Evolutionary conservation across 1,140 invertebrate species (phyloP).

Genomic region (Pseudomyrmex pallidus): DNA sequence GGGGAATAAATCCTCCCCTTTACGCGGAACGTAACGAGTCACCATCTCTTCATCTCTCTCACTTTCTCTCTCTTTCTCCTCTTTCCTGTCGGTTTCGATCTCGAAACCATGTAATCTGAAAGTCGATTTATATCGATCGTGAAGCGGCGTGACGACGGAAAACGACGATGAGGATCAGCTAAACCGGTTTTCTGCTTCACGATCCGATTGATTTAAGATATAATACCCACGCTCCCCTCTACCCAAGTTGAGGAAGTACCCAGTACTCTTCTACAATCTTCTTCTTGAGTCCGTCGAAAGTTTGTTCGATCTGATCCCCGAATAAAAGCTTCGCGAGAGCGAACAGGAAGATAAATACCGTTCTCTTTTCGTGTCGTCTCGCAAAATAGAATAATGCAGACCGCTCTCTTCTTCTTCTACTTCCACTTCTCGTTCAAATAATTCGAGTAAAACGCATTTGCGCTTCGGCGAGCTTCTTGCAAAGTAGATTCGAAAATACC

Average conservation of each 20-base stretch:
- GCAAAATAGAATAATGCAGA: slow-evolving; percentile 53
- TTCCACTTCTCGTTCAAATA: slow-evolving; percentile 39
- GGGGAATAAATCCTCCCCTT: slow-evolving; percentile 22
- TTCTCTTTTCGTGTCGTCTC: slow-evolving; percentile 57
- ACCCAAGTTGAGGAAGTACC: not conserved
- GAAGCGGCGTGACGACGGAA: slow-evolving; percentile 2
- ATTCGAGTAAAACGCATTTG: slow-evolving; percentile 48
- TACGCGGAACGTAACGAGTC: not conserved
- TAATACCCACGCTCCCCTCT: not conserved
- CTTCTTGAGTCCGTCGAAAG: slow-evolving; percentile 36
- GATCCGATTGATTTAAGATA: slow-evolving; percentile 55
- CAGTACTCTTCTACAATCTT: slow-evolving; percentile 26
- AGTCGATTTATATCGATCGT: slow-evolving; percentile 78
- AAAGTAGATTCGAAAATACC: slow-evolving; percentile 34
- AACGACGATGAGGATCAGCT: slow-evolving; percentile 53
- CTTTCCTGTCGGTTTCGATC: slow-evolving; percentile 12
- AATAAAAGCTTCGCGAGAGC: slow-evolving; percentile 53
- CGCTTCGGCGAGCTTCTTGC: slow-evolving; percentile 11
- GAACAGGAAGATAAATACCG: slow-evolving; percentile 55
- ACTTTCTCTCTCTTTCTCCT: too few relatives aligned
- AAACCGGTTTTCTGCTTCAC: slow-evolving; percentile 43
- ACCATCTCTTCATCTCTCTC: not conserved
- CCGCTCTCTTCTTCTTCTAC: slow-evolving; percentile 5
- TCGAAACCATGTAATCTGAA: slow-evolving; percentile 69
- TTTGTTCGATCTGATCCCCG: slow-evolving; percentile 59